A percentile compares a stretch with the other conserved stretches of the same genome.
phyloP scores from a whole-genome alignment of 2,888 invertebrate species.

The Eucera pruinosa region DNA sequence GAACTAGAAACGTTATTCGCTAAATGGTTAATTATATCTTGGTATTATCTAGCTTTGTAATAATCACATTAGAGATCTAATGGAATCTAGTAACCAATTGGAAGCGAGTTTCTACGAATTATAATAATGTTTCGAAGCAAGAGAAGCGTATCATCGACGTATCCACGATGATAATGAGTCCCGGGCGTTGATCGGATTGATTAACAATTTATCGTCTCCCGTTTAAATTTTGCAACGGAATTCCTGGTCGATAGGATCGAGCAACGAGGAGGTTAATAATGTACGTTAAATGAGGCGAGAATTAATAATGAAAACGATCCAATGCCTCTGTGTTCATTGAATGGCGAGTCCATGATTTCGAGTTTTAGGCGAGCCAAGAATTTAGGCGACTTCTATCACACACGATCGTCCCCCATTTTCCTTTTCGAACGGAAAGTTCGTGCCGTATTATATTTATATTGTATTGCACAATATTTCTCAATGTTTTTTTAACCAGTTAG shows the following conservation, averaged over 20 bases:
- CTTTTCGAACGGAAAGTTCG: no score
- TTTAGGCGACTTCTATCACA: no score
- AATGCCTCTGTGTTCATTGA: no score
- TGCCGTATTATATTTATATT: no score
- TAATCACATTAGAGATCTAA: neutral
- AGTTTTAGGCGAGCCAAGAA: no score
- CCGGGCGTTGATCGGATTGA: slow-evolving; percentile 23
- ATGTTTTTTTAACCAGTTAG: no score
- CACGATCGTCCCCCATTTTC: no score
- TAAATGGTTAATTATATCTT: neutral
- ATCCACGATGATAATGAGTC: slow-evolving; percentile 27
- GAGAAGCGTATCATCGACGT: neutral
- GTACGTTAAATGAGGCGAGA: slow-evolving; percentile 12
- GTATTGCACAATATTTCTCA: no score
- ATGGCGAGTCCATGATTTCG: no score
- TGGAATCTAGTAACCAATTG: neutral
- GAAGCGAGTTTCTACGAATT: neutral
- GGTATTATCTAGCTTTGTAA: neutral
- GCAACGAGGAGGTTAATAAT: slow-evolving; percentile 20
- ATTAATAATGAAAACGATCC: slow-evolving; percentile 26
- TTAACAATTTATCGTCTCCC: slow-evolving; percentile 37
- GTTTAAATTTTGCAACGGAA: slow-evolving; percentile 26
- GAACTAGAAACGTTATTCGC: no score
- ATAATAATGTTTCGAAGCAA: slow-evolving; percentile 7
- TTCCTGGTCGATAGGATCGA: slow-evolving; percentile 17